phyloP scores from a whole-genome alignment of 2,888 invertebrate species.

The Noctua janthe region DNA sequence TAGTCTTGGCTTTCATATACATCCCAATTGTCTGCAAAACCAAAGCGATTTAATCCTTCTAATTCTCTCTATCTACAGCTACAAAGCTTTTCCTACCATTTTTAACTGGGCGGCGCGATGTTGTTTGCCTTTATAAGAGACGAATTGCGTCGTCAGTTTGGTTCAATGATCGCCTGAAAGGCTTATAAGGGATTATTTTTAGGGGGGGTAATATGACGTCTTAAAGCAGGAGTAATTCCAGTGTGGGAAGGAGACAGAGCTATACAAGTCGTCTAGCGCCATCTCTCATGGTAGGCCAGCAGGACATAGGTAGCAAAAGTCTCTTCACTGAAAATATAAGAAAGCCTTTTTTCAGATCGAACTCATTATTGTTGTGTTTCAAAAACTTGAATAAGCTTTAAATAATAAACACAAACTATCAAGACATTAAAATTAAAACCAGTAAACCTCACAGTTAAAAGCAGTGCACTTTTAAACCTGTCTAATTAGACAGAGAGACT shows the following conservation, averaged over 20 bases:
- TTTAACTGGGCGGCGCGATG: background rate
- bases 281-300: no score
- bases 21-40: background rate
- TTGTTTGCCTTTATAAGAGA: background rate
- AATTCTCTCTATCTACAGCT: background rate
- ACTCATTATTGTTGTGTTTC: background rate
- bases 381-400: background rate
- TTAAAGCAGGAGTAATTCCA: no score
- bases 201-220: no score
- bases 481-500: conserved; percentile 42
- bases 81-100: background rate
- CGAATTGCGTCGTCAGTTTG: background rate
- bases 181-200: background rate
- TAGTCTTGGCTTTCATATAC: no score
- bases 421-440: background rate
- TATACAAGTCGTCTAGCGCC: no score
- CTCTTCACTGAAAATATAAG: background rate
- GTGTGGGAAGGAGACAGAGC: no score
- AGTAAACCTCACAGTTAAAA: background rate
- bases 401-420: background rate
- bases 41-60: background rate
- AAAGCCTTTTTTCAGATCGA: background rate
- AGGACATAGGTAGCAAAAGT: background rate
- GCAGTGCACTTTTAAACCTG: background rate
- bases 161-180: background rate